Evolutionary conservation across 2,888 invertebrate species (phyloP), one percentile per base, ranked within the genome.

Genomic region (Aphidoletes aphidimyza): DNA sequence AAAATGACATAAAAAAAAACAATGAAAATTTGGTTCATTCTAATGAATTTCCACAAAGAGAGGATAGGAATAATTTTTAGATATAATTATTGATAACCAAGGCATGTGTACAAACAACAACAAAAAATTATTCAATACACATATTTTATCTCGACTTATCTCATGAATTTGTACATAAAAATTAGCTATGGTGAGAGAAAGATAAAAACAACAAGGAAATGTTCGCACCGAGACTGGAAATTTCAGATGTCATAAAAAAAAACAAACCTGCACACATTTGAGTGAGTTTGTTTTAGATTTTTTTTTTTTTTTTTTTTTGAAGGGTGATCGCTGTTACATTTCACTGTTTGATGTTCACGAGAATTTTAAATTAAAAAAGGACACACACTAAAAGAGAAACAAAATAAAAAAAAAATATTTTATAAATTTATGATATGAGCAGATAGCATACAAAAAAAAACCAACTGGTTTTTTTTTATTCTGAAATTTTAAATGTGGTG

Each of bases 41-140:
- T 69, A 69, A 30, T 69, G 14, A 69, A 69, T 69, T 69, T 69
- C 69, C 69, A 69, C 69, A 69, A 30, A 69, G 54, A 54, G 54
- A 26, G 54, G 14, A 30, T 69, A 69, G 30, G 14, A 69, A 30
- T 69, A 69, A 69, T 14, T 69, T 69, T 69, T 30, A 69, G 34
- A 30, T 30, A 69, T 69, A 69, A 69, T 69, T 69, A 30, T 69
- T n/a, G 3, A 30, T 69, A 69, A 69, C 14, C 69, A 69, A 69
- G 69, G 69, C 69, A 69, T 69, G 69, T 69, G 30, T 30, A 69
- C 30, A 30, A 30, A 69, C 34, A 69, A 0, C 26, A 30, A 69
- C 34, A 30, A 2, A 54, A 54, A 2, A 30, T 11, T 22, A 54
- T 54, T 54, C 47, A 47, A 54, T 26, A 54, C 54, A 54, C 54